phyloP scores from a whole-genome alignment of 1,140 invertebrate species.

The Bombus superbus region DNA sequence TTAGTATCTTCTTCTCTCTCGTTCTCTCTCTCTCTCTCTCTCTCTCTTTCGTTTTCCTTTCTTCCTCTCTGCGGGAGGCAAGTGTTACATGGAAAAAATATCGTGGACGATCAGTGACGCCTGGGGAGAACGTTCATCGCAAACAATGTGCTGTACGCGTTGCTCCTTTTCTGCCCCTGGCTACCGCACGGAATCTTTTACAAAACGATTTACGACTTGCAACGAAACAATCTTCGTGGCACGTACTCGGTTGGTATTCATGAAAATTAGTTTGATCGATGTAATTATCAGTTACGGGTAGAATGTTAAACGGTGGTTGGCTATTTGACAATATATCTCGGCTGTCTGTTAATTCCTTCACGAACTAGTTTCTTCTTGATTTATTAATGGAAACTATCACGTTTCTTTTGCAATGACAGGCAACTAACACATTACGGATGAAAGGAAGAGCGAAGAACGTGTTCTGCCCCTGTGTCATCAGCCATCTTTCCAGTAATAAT shows the following conservation, averaged over 20 bases:
- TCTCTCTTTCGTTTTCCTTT: background rate
- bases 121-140: conserved; percentile 18
- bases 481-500: no score
- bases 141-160: conserved; percentile 20
- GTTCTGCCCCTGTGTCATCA: no score
- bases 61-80: conserved; percentile 27
- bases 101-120: conserved; percentile 9
- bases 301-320: background rate
- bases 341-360: background rate
- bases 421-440: background rate
- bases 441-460: no score
- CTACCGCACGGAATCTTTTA: conserved; percentile 3
- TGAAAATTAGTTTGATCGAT: background rate
- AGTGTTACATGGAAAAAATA: background rate
- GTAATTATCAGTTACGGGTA: background rate
- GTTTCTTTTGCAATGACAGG: background rate
- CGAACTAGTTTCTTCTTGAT: background rate
- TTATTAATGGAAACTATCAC: background rate
- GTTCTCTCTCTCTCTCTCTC: background rate
- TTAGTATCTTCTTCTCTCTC: conserved; percentile 22
- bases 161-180: conserved; percentile 21
- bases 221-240: background rate
- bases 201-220: conserved; percentile 9
- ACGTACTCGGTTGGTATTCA: background rate
- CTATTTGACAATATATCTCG: no score